Base-by-base conservation (phyloP, 1,140 invertebrate species). In the Ceratina calcarata region DNA sequence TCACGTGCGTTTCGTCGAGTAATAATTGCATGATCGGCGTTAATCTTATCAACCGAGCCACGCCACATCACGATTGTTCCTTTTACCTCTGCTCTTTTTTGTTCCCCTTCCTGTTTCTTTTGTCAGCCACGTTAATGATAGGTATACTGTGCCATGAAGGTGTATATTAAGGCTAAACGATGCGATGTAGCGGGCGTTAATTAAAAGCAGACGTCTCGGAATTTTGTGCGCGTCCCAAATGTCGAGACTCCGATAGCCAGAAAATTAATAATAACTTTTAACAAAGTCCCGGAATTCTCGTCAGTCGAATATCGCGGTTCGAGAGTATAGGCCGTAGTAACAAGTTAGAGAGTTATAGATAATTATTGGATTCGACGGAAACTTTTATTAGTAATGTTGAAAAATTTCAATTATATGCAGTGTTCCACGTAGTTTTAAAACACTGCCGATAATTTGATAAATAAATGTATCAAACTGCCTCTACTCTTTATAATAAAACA, bases 251-350 rank as follows among this genome's bases (percentile, higher is more conserved):
- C 79, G 84, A 87, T 88, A 82, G 78, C 77, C 64, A 80, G 73
- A 75, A 71, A 86, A 87, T 87, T 88, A 87, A 87, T 87, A 87
- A 87, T 87, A 87, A 87, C 83, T 87, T 37, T 87, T 58, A 49
- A 60, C 72, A 45, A 83, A 83, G 71, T 87, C 65, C 74, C 74
- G 71, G 66, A 78, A 87, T 87, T 87, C 82, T 80, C 84, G 60
- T 67, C 45, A 53, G 20, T 61, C 62, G 69, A 58, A 79, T 87
- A 86, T 86, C 61, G 58, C 22, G 32, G 51, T 27, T n/a, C 67
- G 16, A 13, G 22, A 45, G 64, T 86, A 51, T 57, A 45, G 37
- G 53, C 55, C 18, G 7, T 37, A 60, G 60, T 78, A 81, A 83
- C 71, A 71, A 77, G 65, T 81, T 77, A 80, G 57, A 45, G 18